These are phyloP conservation scores for Chaetura pelagica DNA, from an alignment of 2,113 vertebrate genomes.

Conservation along the genomic window DNA sequence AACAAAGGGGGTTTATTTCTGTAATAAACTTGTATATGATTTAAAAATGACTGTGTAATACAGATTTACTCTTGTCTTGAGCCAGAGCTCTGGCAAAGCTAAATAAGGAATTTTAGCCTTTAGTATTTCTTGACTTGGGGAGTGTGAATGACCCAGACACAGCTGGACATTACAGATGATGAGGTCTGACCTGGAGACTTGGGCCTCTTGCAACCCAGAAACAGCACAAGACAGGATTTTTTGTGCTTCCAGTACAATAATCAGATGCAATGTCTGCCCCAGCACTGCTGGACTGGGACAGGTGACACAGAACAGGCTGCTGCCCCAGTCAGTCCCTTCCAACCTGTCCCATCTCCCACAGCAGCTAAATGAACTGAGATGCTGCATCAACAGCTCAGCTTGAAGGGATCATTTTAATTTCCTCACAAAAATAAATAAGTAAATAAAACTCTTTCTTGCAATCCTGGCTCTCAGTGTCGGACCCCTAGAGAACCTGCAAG, in stretches of 20 bases:
- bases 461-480: neutral
- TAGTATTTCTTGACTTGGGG: neutral
- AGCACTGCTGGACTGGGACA: neutral
- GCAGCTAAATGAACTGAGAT: fast-evolving
- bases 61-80: neutral
- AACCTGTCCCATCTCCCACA: neutral
- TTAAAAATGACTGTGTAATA: neutral
- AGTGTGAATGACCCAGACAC: neutral
- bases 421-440: neutral
- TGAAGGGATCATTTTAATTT: neutral
- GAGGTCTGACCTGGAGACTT: neutral
- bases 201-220: neutral
- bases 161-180: fast-evolving
- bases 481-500: neutral
- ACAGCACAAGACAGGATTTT: fast-evolving
- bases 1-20: neutral
- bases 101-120: fast-evolving
- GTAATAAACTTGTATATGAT: constrained; percentile 44
- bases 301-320: neutral
- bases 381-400: neutral
- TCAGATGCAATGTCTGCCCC: neutral
- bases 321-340: neutral
- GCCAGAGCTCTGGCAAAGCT: neutral
- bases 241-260: neutral
- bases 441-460: neutral